Percentiles rank a stretch among this genome's conserved stretches.
phyloP scores from a whole-genome alignment of 2,797 vertebrate species.

The Nyctalus aviator region DNA sequence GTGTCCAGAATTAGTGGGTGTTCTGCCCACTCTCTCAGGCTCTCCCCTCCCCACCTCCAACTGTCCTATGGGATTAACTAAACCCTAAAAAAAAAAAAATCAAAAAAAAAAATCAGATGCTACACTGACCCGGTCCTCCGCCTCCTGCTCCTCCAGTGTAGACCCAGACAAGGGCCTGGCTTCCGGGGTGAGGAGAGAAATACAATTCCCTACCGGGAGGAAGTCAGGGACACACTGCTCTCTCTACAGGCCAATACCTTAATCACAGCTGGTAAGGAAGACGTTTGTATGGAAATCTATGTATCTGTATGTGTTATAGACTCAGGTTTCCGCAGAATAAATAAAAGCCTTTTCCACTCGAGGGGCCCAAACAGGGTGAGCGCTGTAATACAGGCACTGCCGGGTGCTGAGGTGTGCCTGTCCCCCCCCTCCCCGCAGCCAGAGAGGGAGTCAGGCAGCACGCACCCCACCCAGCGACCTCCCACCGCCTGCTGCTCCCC shows the following conservation, averaged over 20 bases:
- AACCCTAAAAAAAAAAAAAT: neutral
- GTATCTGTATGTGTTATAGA: conserved; percentile 65
- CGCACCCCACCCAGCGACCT: fast-evolving
- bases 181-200: conserved; percentile 59
- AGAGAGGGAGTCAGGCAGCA: neutral
- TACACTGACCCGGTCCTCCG: neutral
- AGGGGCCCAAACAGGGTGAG: neutral
- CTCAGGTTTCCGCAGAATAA: conserved; percentile 62
- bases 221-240: conserved; percentile 61
- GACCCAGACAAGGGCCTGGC: neutral
- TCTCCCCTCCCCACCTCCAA: neutral
- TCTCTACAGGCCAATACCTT: conserved; percentile 78
- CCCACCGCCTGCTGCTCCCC: neutral
- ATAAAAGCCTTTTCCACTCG: conserved; percentile 27
- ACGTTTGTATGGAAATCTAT: conserved; percentile 81
- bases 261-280: conserved; percentile 77
- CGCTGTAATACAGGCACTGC: too few species aligned
- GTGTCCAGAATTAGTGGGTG: neutral
- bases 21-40: neutral
- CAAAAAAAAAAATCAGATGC: neutral
- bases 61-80: neutral
- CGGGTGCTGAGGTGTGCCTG: neutral
- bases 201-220: conserved; percentile 44
- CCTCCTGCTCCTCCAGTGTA: neutral
- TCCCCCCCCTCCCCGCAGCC: fast-evolving